Conservation (phyloP, 2,797 vertebrate genomes). For the Alosa sapidissima region DNA sequence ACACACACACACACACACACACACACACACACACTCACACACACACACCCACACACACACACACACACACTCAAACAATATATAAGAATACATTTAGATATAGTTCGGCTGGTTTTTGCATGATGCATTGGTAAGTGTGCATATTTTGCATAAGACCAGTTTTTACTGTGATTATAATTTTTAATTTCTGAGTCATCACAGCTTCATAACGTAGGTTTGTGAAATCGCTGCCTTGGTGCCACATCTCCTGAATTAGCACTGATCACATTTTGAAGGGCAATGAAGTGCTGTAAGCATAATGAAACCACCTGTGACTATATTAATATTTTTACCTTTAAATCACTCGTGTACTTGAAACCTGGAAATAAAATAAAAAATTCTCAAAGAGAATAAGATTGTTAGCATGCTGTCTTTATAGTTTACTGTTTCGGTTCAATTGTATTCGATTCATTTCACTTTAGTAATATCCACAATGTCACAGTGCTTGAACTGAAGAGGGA, state of each 20-base stretch:
- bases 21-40: neutral
- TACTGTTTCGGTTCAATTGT: no score
- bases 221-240: neutral
- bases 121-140: neutral
- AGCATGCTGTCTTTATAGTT: neutral
- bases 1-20: neutral
- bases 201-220: neutral
- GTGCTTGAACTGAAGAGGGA: neutral
- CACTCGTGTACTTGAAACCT: neutral
- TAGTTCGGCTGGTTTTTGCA: neutral
- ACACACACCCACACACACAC: neutral
- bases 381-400: neutral
- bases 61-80: neutral
- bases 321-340: neutral
- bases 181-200: conserved; percentile 14
- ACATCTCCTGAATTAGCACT: neutral
- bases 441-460: neutral
- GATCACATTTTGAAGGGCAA: neutral
- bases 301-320: neutral
- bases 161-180: conserved; percentile 10
- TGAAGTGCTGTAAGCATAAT: neutral
- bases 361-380: neutral
- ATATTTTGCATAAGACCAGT: neutral
- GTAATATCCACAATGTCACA: neutral
- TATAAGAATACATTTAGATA: neutral